Conservation (phyloP, 92 coral and sea anemone genomes). For the Phenganax marumi region DNA sequence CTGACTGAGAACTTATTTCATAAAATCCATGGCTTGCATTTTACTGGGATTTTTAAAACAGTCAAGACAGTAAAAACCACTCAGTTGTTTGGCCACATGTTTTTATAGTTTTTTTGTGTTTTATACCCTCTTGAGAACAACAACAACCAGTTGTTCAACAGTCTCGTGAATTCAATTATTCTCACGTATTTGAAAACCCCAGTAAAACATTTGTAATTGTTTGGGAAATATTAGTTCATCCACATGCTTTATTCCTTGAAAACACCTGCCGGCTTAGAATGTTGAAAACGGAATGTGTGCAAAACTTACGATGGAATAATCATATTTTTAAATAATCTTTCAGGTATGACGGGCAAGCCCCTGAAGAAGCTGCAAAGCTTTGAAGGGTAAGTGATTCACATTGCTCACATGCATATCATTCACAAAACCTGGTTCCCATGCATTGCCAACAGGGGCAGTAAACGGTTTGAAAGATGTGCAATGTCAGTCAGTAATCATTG, state of each 20-base stretch:
- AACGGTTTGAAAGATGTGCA: too few species aligned
- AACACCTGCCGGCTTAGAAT: too few species aligned
- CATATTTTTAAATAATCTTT: background rate
- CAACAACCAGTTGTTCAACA: background rate
- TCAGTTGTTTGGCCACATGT: background rate
- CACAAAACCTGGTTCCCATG: too few species aligned
- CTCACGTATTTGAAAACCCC: constrained; percentile 10
- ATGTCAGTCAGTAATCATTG: too few species aligned
- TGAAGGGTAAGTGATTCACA: constrained; percentile 68
- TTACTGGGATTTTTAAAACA: too few species aligned
- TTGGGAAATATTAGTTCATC: background rate
- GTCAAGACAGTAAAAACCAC: background rate
- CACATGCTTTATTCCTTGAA: too few species aligned
- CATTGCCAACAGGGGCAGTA: too few species aligned
- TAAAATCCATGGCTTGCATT: too few species aligned
- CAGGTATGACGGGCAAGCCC: constrained; percentile 90
- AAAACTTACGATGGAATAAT: too few species aligned
- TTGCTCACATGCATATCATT: too few species aligned
- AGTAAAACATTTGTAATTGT: background rate
- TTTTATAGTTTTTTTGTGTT: background rate
- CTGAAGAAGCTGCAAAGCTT: constrained; percentile 86
- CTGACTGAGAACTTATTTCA: too few species aligned
- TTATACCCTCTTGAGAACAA: constrained; percentile 7
- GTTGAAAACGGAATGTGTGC: too few species aligned
- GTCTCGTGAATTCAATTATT: constrained; percentile 9